Evolutionary conservation across 2,888 invertebrate genomes (phyloP), one percentile per base, ranked within the genome.

Genomic region (Caenorhabditis macrosperma): DNA sequence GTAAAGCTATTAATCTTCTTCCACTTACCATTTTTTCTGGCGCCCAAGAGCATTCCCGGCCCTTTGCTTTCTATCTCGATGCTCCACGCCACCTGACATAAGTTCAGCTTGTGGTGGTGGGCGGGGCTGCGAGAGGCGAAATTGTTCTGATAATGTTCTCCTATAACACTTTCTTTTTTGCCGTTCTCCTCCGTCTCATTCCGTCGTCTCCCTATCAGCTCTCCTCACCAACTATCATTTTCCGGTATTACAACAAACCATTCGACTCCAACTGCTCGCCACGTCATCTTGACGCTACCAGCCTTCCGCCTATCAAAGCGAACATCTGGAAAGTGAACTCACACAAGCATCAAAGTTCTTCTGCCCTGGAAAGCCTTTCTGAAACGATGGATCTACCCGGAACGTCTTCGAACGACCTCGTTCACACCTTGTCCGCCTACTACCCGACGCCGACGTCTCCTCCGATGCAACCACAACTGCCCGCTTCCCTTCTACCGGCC

Each of bases 201-300:
- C n/a, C n/a, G n/a, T n/a, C n/a, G n/a, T n/a, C n/a, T n/a, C 26
- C 41, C 63, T 48, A 66, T 66, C 74, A 59, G 59, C 35, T 46
- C 24, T 12, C n/a, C 41, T 33, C 44, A 64, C 41, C 74, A 48
- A 64, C 63, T 38, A 26, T 50, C 55, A 48, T 74, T 72, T 74
- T 74, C 74, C 74, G 74, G 74, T 68, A 68, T 76, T 76, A 55
- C 63, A 76, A 76, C 66, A 59, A 74, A 74, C 57, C 64, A 63
- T 67, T 61, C 67, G 60, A 75, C 55, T 64, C 57, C 55, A 50
- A 66, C 41, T 33, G n/a, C 28, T 50, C 55, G 50, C 22, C 54
- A 57, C 54, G 60, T 41, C 60, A 59, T 41, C 30, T 38, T 75
- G 60, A 60, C 64, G 48, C 24, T 22, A n/a, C n/a, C n/a, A n/a